Base-by-base conservation (phyloP, 2,888 invertebrate species). In the Muschampia plurimacula region DNA sequence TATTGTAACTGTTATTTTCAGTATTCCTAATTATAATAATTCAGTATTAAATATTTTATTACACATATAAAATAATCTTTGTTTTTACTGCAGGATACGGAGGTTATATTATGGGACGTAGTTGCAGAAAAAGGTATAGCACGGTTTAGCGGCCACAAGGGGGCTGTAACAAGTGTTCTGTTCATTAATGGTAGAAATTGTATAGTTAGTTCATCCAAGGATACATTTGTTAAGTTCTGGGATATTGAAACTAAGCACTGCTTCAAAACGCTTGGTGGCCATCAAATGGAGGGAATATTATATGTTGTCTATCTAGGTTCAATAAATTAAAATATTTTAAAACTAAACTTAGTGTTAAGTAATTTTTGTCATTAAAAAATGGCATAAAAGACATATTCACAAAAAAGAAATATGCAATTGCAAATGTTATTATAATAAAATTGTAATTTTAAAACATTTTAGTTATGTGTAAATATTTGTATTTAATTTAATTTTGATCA, bases 201-300 rank as follows among this genome's bases (percentile, higher is more conserved):
- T 77, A 87, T 98, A 9, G 95, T 98, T 8, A 97, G 97, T 80
- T 96, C 97, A 52, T 99, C 99, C 0, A 99, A 98, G 88, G 99
- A 99, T 87, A 97, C 97, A 9, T 97, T 97, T 86, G 96, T 99
- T 0, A 99, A 99, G 89, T 98, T 99, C 87, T 99, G 99, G 99
- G 98, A 99, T 88, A 95, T 99, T 77, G 97, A 98, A 78, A 98
- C 98, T 7, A 97, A 98, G 81, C 97, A 98, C 84, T 99, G 99
- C 88, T 99, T 99, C 84, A 98, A 98, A 88, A 99, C 99, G 3
- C 94, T 99, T 67, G 96, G 98, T 57, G 99, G 98, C 73, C 97
- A 98, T 90, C 96, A 96, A 82, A 96, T 97, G 77, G 99, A 99
- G 95, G 97, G 97, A 91, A 82, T 5, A n/a, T 8, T 36, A n/a